phyloP scores from a whole-genome alignment of 2,797 vertebrate species.

The Muscicapa comitata region DNA sequence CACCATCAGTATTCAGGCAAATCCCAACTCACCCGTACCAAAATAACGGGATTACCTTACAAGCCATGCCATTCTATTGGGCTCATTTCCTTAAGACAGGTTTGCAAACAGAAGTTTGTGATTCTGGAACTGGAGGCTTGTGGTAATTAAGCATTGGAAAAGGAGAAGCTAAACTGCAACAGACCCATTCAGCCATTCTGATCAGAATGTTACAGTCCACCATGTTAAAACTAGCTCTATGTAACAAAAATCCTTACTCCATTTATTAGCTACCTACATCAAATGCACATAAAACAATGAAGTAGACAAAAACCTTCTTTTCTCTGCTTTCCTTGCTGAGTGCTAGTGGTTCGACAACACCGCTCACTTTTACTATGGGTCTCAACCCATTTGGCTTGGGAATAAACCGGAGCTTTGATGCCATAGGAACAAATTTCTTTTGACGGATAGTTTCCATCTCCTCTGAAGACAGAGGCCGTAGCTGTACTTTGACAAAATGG shows the following conservation, averaged over 20 bases:
- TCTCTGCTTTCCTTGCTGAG: constrained; percentile 10
- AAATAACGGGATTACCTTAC: rapidly evolving
- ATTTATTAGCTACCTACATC: background rate
- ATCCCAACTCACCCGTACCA: background rate
- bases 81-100: background rate
- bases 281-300: background rate
- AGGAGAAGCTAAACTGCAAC: background rate
- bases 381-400: constrained; percentile 87
- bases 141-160: background rate
- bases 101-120: background rate
- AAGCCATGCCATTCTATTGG: background rate
- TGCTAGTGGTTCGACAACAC: background rate
- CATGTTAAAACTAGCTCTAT: background rate
- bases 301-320: constrained; percentile 67
- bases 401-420: constrained; percentile 88
- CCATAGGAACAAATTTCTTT: constrained; percentile 49
- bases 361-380: constrained; percentile 81
- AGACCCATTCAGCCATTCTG: background rate
- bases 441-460: constrained; percentile 68
- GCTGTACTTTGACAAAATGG: constrained; percentile 81
- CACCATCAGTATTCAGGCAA: background rate
- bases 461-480: constrained; percentile 76
- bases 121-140: background rate
- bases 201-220: background rate
- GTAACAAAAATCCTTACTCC: background rate